These are phyloP conservation scores for Ennomos erosarius DNA, from an alignment of 2,888 invertebrate species.

Conservation along the genomic window DNA sequence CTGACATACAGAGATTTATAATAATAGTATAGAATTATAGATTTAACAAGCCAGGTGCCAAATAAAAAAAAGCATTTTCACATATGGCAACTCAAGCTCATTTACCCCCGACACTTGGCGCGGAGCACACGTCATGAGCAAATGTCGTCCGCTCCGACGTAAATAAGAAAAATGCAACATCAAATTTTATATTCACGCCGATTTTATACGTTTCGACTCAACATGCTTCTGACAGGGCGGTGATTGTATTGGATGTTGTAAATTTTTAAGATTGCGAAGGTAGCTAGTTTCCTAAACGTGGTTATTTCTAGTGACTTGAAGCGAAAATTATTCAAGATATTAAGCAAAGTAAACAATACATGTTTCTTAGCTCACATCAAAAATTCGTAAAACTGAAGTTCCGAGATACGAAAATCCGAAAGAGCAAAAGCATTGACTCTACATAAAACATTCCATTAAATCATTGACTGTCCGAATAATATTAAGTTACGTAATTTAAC, in stretches of 20 bases:
- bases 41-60: neutral
- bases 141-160: slow-evolving; percentile 49
- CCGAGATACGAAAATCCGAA: too few relatives aligned
- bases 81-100: slow-evolving; percentile 40
- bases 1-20: too few relatives aligned
- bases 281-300: slow-evolving; percentile 17
- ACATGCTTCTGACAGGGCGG: slow-evolving; percentile 63
- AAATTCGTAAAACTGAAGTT: too few relatives aligned
- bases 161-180: slow-evolving; percentile 65
- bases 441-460: too few relatives aligned
- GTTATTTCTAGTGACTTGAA: too few relatives aligned
- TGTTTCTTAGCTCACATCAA: too few relatives aligned
- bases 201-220: slow-evolving; percentile 67
- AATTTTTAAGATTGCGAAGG: slow-evolving; percentile 48
- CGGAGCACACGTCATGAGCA: slow-evolving; percentile 62
- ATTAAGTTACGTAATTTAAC: too few relatives aligned
- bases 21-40: too few relatives aligned
- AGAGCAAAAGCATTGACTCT: too few relatives aligned
- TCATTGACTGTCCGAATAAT: too few relatives aligned
- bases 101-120: slow-evolving; percentile 50
- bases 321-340: too few relatives aligned
- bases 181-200: slow-evolving; percentile 64
- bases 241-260: slow-evolving; percentile 67
- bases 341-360: too few relatives aligned
- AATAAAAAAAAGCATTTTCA: slow-evolving; percentile 6